A percentile compares a stretch with the other conserved stretches of the same genome.
These are phyloP conservation scores for Sprattus sprattus DNA, from an alignment of 2,113 vertebrate species.

Conservation along the genomic window DNA sequence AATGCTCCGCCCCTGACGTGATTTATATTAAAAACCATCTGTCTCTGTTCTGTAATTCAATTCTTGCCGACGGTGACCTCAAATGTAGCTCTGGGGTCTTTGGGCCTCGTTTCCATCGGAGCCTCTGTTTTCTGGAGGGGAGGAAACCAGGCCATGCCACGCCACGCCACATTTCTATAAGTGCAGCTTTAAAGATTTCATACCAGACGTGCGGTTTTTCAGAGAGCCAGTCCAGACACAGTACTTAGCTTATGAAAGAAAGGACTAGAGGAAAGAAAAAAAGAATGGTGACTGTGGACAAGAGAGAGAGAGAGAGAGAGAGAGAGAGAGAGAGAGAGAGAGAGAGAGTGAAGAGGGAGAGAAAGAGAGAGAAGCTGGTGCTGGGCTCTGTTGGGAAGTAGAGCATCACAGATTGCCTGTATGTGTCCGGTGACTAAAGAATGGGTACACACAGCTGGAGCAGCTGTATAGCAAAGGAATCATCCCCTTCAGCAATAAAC, in stretches of 20 bases:
- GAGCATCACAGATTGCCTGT: slow-evolving; percentile 42
- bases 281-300: background rate
- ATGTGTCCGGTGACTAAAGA: slow-evolving; percentile 35
- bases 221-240: slow-evolving; percentile 27
- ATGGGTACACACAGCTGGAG: slow-evolving; percentile 41
- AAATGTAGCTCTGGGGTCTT: slow-evolving; percentile 38
- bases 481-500: slow-evolving; percentile 22
- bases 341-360: background rate
- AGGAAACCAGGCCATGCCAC: slow-evolving; percentile 23
- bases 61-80: slow-evolving; percentile 33
- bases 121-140: slow-evolving; percentile 11
- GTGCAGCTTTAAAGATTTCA: slow-evolving; percentile 31
- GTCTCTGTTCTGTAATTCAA: slow-evolving; percentile 44
- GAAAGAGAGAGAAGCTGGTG: background rate
- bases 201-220: slow-evolving; percentile 44
- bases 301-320: slow-evolving; percentile 11
- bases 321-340: background rate
- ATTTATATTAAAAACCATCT: slow-evolving; percentile 54
- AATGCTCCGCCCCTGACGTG: slow-evolving; percentile 43
- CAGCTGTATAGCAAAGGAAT: slow-evolving; percentile 36
- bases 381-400: slow-evolving; percentile 30
- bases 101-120: slow-evolving; percentile 18
- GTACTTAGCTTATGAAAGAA: background rate
- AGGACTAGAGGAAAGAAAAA: background rate
- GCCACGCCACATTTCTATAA: slow-evolving; percentile 8